Conservation (phyloP, 2,888 invertebrate genomes). For the Aporophyla nigra region DNA sequence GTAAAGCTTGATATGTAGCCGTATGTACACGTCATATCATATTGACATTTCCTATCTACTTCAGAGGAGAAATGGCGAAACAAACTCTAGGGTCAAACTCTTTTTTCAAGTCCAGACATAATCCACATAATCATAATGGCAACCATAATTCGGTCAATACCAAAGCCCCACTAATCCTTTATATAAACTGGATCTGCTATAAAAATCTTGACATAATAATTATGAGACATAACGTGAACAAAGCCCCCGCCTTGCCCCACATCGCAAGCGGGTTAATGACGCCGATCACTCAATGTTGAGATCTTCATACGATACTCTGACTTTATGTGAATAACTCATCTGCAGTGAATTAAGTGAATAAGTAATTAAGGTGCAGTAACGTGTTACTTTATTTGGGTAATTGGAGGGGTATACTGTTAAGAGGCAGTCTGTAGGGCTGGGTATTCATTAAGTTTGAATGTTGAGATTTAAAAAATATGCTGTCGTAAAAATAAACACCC, state of each 20-base stretch:
- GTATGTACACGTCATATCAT: too few species aligned
- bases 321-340: constrained; percentile 74
- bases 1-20: too few species aligned
- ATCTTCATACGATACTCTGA: constrained; percentile 77
- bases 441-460: constrained; percentile 21
- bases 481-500: too few species aligned
- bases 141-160: neutral
- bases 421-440: constrained; percentile 19
- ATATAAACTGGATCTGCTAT: constrained; percentile 32
- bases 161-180: constrained; percentile 37
- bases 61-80: too few species aligned
- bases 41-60: too few species aligned
- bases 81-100: too few species aligned
- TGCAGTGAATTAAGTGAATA: constrained; percentile 73
- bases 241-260: constrained; percentile 76
- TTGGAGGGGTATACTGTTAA: constrained; percentile 59
- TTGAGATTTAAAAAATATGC: too few species aligned
- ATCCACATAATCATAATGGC: too few species aligned
- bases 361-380: constrained; percentile 70
- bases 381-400: constrained; percentile 67
- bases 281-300: constrained; percentile 79
- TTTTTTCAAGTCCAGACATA: too few species aligned
- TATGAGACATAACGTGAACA: constrained; percentile 68
- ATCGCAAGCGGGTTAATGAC: constrained; percentile 76
- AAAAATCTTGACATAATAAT: constrained; percentile 73